A percentile compares a stretch with the other conserved stretches of the same genome.
Conservation (phyloP, 2,113 vertebrate species). For the Burhinus oedicnemus region DNA sequence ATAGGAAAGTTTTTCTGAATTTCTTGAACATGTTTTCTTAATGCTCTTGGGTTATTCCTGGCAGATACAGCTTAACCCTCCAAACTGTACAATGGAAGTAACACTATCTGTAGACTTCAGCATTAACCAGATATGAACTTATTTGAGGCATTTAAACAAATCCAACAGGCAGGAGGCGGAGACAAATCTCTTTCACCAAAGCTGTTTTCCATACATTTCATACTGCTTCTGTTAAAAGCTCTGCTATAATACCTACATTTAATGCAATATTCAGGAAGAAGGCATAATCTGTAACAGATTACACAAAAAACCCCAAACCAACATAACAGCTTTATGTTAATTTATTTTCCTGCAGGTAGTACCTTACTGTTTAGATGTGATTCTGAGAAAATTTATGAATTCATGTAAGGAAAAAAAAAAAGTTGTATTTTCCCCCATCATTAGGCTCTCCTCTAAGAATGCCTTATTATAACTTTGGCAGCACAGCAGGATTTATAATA, state of each 20-base stretch:
- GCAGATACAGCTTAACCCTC: not conserved
- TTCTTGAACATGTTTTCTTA: not conserved
- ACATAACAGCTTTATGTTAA: not conserved
- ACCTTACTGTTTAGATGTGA: not conserved
- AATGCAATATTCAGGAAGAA: not conserved
- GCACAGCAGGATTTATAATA: not conserved
- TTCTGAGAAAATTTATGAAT: not conserved
- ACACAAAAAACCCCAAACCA: not conserved
- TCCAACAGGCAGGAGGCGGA: not conserved
- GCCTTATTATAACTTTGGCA: constrained; percentile 35
- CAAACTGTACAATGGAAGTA: not conserved
- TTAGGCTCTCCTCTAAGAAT: constrained; percentile 12
- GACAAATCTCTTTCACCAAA: not conserved
- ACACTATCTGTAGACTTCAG: not conserved
- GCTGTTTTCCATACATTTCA: not conserved
- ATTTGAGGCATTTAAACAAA: not conserved
- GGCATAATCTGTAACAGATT: not conserved
- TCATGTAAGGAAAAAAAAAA: not conserved
- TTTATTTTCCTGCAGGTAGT: not conserved
- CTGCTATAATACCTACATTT: not conserved
- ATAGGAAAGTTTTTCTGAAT: not conserved
- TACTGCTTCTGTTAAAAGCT: not conserved
- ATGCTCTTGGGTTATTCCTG: not conserved
- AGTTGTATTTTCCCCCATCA: not conserved
- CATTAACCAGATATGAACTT: not conserved